Evolutionary conservation across 2,888 invertebrate genomes (phyloP), one percentile per base, ranked within the genome.

Genomic region (Thymelicus lineola): DNA sequence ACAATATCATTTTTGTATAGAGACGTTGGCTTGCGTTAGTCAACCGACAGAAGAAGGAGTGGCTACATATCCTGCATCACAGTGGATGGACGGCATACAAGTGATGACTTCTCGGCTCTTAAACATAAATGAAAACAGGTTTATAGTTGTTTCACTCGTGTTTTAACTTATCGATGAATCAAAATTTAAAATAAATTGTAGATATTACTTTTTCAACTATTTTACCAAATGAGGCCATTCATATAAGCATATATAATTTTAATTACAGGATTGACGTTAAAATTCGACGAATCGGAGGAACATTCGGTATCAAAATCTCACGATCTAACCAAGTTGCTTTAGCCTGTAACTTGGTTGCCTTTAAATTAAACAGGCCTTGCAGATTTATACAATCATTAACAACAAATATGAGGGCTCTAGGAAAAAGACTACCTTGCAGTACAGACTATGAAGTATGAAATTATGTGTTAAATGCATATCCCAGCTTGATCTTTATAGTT

Each of bases 281-380:
- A 48, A 95, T 97, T 0, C 94, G 95, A 60, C 94, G 97, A 55
- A 75, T 97, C 1, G 97, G 97, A 0, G 98, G 98, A 5, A 96
- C 93, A 0, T 98, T 96, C 78, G 98, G 98, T 0, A 92, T 94
- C 0, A 98, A 98, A 86, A 94, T 96, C 72, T 92, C 95, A 0
- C 90, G 96, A 36, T 86, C 91, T 6, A 79, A 88, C 5, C 88
- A 94, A 45, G 80, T 95, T 1, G 91, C 95, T 0, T 91, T 94
- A n/a, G 95, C 96, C 0, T 95, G 96, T 70, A 95, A 96, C 0
- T 79, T 97, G 6, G 96, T 95, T 0, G 94, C 95, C 0, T 79
- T 93, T 73, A 94, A 94, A 70, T 82, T 96, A 0, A 93, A 95
- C 79, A 82, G 84, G 62, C 96, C 97, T 0, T 95, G 96, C 0